Base-by-base conservation (phyloP, 2,888 invertebrate species). In the Pachliopta kotzebuea region DNA sequence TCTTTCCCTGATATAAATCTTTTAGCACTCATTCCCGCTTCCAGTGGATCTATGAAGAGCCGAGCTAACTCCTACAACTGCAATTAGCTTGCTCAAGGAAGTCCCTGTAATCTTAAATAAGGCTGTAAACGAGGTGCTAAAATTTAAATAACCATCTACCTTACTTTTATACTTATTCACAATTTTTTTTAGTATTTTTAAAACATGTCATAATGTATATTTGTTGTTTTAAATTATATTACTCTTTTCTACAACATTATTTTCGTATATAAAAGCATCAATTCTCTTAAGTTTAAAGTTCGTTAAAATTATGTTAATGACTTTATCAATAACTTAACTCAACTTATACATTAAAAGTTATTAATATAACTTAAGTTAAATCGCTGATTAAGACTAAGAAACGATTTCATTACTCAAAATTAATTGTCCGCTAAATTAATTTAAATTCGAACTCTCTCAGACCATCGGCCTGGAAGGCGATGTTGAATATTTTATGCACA, bases 371-470 rank as follows among this genome's bases (percentile, higher is more conserved):
- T 71, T 69, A 66, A 71, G 70, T 69, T 66, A 74, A 74, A 78
- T 75, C 72, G 71, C 69, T 73, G 73, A 72, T 72, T 77, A 71
- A 72, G 73, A 74, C 72, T 72, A 75, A 78, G 76, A 79, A 74
- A 76, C 71, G 76, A 83, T 83, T 85, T 85, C 85, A 84, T 86
- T 85, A 87, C 83, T 86, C 84, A 85, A 86, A 87, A 86, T 88
- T 89, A 90, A 88, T 89, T 88, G 89, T 86, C 86, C 86, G 80
- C 80, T 79, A 86, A 89, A 90, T 90, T 86, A 85, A 90, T 86
- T 86, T 84, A 78, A 84, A 86, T 84, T 78, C 74, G 74, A 86
- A 88, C 80, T 88, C 86, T 82, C 76, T 77, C 75, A 79, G 83
- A 84, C 83, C 84, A 84, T 81, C 72, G 77, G 76, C 76, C 78